A percentile compares a stretch with the other conserved stretches of the same genome.
phyloP scores from a whole-genome alignment of 2,113 vertebrate species.

The Athene noctua region DNA sequence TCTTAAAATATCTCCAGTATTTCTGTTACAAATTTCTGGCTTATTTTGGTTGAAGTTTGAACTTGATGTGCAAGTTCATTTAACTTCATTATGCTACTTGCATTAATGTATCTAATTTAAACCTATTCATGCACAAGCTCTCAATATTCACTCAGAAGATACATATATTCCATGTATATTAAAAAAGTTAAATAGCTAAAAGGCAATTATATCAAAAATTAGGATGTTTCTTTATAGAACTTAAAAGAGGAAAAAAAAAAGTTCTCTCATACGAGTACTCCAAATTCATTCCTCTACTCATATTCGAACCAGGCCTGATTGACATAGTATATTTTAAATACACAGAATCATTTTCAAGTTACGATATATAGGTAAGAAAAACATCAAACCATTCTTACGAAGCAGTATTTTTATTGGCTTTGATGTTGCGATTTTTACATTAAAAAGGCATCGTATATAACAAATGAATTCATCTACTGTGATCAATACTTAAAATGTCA shows the following conservation, averaged over 20 bases:
- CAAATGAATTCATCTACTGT: conserved; percentile 44
- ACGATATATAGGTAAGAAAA: conserved; percentile 66
- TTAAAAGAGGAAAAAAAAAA: conserved; percentile 24
- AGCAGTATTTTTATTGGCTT: conserved; percentile 80
- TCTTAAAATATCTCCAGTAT: not conserved
- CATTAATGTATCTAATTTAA: conserved; percentile 8
- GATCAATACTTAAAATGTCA: conserved; percentile 49
- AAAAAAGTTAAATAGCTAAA: conserved; percentile 23
- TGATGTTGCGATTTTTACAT: conserved; percentile 82
- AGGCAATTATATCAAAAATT: conserved; percentile 19
- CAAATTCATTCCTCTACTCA: conserved; percentile 66
- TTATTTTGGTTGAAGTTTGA: not conserved
- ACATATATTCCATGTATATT: not conserved
- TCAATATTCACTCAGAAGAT: conserved; percentile 48
- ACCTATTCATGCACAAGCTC: conserved; percentile 82
- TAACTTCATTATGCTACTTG: not conserved
- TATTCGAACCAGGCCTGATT: conserved; percentile 78
- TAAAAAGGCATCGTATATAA: conserved; percentile 67
- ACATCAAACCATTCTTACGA: conserved; percentile 70
- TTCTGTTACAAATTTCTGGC: not conserved
- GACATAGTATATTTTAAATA: conserved; percentile 38
- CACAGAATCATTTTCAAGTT: not conserved
- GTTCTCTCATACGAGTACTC: conserved; percentile 45
- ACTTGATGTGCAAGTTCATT: not conserved
- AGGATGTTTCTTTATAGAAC: conserved; percentile 38